phyloP scores from a whole-genome alignment of 2,113 vertebrate species.

The Neodontobutis hainanensis region DNA sequence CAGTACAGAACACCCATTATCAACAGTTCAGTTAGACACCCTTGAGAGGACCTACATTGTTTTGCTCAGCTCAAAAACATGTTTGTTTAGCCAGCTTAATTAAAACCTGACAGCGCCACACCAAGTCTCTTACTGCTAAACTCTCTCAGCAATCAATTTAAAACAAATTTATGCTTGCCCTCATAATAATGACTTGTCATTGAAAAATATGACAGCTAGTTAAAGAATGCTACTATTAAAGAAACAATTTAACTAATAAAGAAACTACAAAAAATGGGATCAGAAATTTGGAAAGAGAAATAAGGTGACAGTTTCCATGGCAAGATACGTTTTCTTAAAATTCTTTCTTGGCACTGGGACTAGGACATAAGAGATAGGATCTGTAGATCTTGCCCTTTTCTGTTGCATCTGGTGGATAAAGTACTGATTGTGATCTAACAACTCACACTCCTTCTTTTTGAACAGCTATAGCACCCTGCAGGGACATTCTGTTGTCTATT shows the following conservation, averaged over 20 bases:
- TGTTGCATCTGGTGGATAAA: too few relatives aligned
- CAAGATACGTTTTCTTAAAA: not conserved
- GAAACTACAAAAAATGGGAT: conserved; percentile 22
- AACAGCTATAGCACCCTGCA: too few relatives aligned
- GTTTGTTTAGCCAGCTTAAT: conserved; percentile 67
- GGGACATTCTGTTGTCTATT: too few relatives aligned
- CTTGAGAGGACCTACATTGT: conserved; percentile 49
- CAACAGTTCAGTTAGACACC: conserved; percentile 46
- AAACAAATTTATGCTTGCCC: conserved; percentile 56
- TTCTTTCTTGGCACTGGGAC: too few relatives aligned
- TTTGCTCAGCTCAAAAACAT: conserved; percentile 45
- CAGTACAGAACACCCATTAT: conserved; percentile 36
- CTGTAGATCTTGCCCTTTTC: too few relatives aligned
- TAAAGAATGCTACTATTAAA: conserved; percentile 29
- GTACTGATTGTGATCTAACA: too few relatives aligned
- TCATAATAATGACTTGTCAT: conserved; percentile 56
- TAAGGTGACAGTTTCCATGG: conserved; percentile 8
- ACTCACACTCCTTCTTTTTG: too few relatives aligned
- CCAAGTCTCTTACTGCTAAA: conserved; percentile 51
- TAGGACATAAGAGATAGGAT: too few relatives aligned
- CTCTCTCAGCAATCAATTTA: conserved; percentile 64
- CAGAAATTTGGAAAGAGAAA: not conserved
- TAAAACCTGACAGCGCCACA: conserved; percentile 63
- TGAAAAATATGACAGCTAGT: conserved; percentile 54
- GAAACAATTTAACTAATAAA: conserved; percentile 24